phyloP scores from a whole-genome alignment of 2,888 invertebrate genomes.

The Ceratothoa steindachneri region DNA sequence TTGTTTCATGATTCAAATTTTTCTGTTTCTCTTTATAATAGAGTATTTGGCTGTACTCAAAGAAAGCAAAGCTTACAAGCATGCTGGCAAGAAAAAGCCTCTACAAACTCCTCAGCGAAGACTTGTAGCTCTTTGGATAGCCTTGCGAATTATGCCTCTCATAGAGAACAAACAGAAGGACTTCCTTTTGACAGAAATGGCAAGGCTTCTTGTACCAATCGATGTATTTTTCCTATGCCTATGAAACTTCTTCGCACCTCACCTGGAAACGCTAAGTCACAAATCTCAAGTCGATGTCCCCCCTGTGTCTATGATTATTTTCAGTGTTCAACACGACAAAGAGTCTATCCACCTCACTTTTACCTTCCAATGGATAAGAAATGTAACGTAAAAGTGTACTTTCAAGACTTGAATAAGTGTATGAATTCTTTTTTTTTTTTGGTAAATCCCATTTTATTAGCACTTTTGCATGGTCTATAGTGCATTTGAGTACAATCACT shows the following conservation, averaged over 20 bases:
- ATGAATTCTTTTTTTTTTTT: not conserved
- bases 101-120: not conserved
- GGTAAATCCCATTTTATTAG: not conserved
- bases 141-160: not conserved
- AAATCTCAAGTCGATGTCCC: not conserved
- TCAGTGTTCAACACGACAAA: slow-evolving; percentile 2
- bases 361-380: not conserved
- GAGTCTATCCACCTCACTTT: slow-evolving; percentile 7
- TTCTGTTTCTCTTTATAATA: not conserved
- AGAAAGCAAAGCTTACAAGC: not conserved
- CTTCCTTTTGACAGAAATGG: not conserved
- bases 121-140: not conserved
- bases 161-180: not conserved
- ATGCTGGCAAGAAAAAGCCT: not conserved
- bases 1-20: not conserved
- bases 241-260: not conserved
- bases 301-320: slow-evolving; percentile 5
- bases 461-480: not conserved
- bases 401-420: not conserved
- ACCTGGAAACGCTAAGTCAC: not conserved
- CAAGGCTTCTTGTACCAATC: not conserved
- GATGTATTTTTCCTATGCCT: not conserved
- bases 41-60: not conserved
- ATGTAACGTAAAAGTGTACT: not conserved
- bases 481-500: not conserved